Evolutionary conservation across 2,113 vertebrate genomes (phyloP), one percentile per base, ranked within the genome.

Genomic region (Pseudorhombus dupliciocellatus): DNA sequence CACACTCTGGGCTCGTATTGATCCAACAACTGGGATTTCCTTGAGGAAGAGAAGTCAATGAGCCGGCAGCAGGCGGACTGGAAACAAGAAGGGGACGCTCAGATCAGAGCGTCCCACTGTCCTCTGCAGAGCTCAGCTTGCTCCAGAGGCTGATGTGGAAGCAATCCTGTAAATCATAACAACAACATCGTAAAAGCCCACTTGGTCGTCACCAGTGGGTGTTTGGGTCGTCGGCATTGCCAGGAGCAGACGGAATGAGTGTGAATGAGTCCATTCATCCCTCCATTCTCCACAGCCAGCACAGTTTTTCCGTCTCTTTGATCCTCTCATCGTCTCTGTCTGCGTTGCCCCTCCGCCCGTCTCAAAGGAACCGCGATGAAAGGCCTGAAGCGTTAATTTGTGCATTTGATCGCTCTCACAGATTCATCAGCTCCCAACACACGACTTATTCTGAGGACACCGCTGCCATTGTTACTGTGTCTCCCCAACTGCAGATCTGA

Each of bases 241-340:
- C 51, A 25, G 26, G 21, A 8, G 30, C 59, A 22, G 53, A 50
- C 44, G 1, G 7, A 44, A n/a, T n/a, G n/a, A 21, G 53, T 42
- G 55, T 78, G 42, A 83, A 81, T 72, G 62, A 65, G 42, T 22
- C 28, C 42, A 52, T 83, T 78, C 66, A 77, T 57, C 48, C 37
- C 15, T 58, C 48, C 54, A 18, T 71, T 61, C 57, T 65, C 58
- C 54, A 28, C 70, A 63, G 56, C 31, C 30, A 50, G 59, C 46
- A 14, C 55, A 44, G 48, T 51, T 58, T 25, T 66, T 50, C 48
- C 28, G 31, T 61, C 25, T 63, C 69, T 88, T 74, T 77, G 65
- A 79, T 84, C 75, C 11, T 46, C 26, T 46, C 44, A 55, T 40
- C 56, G 55, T 82, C 48, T 61, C 28, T 26, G 48, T 58, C 58